Evolutionary conservation across 1,140 invertebrate species (phyloP).

Genomic region (Euborellia annulipes): DNA sequence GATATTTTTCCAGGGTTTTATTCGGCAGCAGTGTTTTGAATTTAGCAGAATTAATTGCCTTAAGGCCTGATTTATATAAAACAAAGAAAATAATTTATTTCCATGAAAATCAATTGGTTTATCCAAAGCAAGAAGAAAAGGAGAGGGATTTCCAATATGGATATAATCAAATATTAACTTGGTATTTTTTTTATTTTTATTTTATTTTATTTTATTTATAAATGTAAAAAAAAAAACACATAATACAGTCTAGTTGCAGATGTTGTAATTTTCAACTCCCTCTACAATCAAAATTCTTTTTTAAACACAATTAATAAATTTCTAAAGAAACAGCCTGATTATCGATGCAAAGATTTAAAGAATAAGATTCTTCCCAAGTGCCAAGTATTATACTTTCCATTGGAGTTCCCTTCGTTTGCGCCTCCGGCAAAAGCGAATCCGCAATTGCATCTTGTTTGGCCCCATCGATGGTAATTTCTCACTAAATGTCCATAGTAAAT

Average conservation of each 20-base stretch:
- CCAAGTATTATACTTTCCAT: constrained; percentile 47
- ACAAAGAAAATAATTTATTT: constrained; percentile 57
- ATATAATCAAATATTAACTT: constrained; percentile 57
- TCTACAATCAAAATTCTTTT: constrained; percentile 52
- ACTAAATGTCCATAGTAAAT: too few relatives aligned
- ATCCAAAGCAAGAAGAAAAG: constrained; percentile 48
- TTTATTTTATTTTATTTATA: constrained; percentile 1
- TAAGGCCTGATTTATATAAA: constrained; percentile 41
- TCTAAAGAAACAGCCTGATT: constrained; percentile 50
- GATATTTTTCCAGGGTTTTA: constrained; percentile 29
- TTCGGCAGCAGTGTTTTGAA: constrained; percentile 60
- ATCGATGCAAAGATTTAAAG: constrained; percentile 35
- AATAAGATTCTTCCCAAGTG: constrained; percentile 42
- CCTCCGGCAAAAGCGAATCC: constrained; percentile 18
- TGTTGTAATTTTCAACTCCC: constrained; percentile 53
- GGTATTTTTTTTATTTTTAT: constrained; percentile 29
- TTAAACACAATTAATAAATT: constrained; percentile 41
- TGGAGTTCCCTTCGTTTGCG: constrained; percentile 27
- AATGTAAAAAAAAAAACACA: too few relatives aligned
- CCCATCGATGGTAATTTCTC: constrained; percentile 53
- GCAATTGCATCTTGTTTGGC: constrained; percentile 52
- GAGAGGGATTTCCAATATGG: constrained; percentile 62
- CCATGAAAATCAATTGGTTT: constrained; percentile 63
- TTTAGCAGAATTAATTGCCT: constrained; percentile 48
- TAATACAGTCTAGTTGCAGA: constrained; percentile 56